phyloP scores from a whole-genome alignment of 2,888 invertebrate species.

The Phyllotreta striolata region DNA sequence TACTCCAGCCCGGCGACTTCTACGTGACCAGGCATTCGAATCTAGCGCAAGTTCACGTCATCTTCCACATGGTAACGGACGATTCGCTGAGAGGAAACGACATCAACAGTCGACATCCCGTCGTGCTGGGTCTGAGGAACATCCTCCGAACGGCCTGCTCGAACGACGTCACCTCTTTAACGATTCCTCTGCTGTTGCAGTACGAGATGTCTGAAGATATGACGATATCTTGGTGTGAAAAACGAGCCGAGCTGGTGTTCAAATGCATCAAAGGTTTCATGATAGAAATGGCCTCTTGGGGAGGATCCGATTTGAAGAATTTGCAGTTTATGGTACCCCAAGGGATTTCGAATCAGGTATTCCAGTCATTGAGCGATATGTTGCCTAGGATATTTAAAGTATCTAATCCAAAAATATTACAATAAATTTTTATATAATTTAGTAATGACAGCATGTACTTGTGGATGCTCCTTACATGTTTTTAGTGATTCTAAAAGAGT shows the following conservation, averaged over 20 bases:
- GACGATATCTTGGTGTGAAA: conserved; percentile 96
- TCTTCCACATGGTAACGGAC: conserved; percentile 95
- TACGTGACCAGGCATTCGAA: conserved; percentile 91
- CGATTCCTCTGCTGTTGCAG: conserved; percentile 90
- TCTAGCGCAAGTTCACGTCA: conserved; percentile 91
- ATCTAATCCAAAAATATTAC: conserved; percentile 89
- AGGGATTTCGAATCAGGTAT: conserved; percentile 84
- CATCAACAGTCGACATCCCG: conserved; percentile 95
- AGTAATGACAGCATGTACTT: too few species aligned
- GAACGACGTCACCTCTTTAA: conserved; percentile 91
- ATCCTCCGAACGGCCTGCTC: conserved; percentile 94
- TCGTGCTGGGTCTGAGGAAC: conserved; percentile 92
- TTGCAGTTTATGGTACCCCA: conserved; percentile 86
- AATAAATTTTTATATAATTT: conserved; percentile 50
- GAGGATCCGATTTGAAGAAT: conserved; percentile 88
- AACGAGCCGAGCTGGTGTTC: conserved; percentile 94
- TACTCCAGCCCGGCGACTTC: conserved; percentile 84
- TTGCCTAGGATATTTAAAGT: conserved; percentile 92
- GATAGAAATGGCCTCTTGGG: conserved; percentile 97
- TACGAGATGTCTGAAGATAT: conserved; percentile 96
- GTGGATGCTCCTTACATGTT: too few species aligned
- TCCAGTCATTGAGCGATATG: conserved; percentile 83
- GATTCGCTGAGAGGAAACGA: conserved; percentile 75
- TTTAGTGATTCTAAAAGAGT: too few species aligned
- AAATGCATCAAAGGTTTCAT: conserved; percentile 99